Evolutionary conservation across 37 sponge, comb jelly and placozoan genomes (phyloP), one percentile per base, ranked within the genome.

Genomic region (Petrosia ficiformis): DNA sequence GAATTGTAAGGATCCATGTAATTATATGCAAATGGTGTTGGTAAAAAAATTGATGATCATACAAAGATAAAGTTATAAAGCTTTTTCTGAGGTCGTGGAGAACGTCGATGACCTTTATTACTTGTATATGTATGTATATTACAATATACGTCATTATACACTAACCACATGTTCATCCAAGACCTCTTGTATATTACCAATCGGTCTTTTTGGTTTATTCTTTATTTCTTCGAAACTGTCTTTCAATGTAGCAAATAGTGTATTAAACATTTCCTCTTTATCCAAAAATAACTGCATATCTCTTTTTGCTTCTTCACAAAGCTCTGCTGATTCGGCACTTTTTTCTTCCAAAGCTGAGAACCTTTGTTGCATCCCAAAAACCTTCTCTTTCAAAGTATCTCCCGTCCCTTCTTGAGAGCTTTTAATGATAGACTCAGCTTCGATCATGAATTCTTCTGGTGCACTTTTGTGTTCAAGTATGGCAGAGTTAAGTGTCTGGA

Each of bases 161-260:
- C 86, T 74, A 33, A 85, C 86, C 38, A 65, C 79, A 42, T 60
- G 60, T 31, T 79, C 80, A 22, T 85, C 86, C 42, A 79, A 42
- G 26, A 72, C 74, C 32, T 39, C 41, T 44, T 79, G 75, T 19
- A 73, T 54, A 4, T 56, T 73, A 24, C 86, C 86, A 40, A 85
- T 67, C 14, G 86, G 86, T 33, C 44, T 74, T 80, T 77, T 85
- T 35, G 30, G 59, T 57, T 73, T 52, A 34, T 19, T 67, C 41
- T n/a, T 56, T 35, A 65, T 31, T 32, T 4, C 60, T 35, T 75
- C 57, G 1, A 38, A 67, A 37, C 67, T 30, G 44, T 33, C 43
- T 16, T 39, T 57, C 28, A 79, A 38, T 74, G 67, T 79, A 8
- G 37, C 25, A 0, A 22, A 52, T 41, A 85, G 72, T n/a, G 44